Percentiles rank a stretch among this genome's conserved stretches.
These are phyloP conservation scores for Philereme vetulata DNA, from an alignment of 2,888 invertebrate species.

Conservation along the genomic window DNA sequence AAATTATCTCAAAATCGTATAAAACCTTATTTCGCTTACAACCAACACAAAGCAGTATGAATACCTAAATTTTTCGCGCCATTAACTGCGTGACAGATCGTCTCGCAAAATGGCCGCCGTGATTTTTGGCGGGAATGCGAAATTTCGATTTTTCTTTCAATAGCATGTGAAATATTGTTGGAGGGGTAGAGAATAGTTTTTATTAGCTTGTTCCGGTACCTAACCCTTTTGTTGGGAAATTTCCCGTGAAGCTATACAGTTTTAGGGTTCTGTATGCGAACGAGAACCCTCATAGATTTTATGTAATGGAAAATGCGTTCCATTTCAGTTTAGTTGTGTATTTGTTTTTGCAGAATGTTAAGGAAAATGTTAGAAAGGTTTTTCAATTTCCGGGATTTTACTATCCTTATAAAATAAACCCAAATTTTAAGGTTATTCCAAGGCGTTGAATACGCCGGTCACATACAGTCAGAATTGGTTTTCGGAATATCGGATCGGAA, in stretches of 20 bases:
- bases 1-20: not conserved
- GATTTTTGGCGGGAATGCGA: constrained; percentile 75
- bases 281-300: constrained; percentile 13
- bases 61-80: constrained; percentile 82
- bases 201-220: constrained; percentile 57
- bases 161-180: constrained; percentile 65
- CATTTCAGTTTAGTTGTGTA: constrained; percentile 1
- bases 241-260: constrained; percentile 46
- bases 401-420: no score
- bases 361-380: not conserved
- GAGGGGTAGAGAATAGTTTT: constrained; percentile 64
- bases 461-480: no score
- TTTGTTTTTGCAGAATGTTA: not conserved
- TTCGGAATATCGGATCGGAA: no score
- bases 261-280: constrained; percentile 12
- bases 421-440: no score
- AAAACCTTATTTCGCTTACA: constrained; percentile 16
- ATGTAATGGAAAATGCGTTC: constrained; percentile 4
- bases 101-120: constrained; percentile 71
- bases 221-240: constrained; percentile 63
- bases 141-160: constrained; percentile 71
- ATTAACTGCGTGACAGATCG: constrained; percentile 85
- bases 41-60: constrained; percentile 43
- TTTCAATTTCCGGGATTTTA: no score
- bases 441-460: no score